phyloP scores from a whole-genome alignment of 2,113 vertebrate species.

The Menura novaehollandiae region DNA sequence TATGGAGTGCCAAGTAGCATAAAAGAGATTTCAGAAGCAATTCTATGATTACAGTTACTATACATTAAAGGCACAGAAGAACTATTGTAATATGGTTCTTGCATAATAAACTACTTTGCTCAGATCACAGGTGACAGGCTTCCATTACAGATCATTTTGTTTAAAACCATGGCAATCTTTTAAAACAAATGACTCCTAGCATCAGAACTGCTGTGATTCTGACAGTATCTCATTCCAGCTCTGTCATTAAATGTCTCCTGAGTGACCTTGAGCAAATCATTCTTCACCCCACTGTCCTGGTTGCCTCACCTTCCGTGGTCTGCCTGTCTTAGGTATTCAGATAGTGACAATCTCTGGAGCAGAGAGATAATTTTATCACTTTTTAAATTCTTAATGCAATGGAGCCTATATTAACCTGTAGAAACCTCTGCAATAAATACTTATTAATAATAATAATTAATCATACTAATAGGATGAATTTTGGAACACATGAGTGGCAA shows the following conservation, averaged over 20 bases:
- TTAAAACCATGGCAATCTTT: constrained; percentile 48
- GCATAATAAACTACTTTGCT: constrained; percentile 57
- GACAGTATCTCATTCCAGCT: neutral
- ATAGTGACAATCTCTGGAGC: neutral
- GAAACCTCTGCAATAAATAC: neutral
- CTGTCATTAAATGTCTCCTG: neutral
- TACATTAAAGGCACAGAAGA: constrained; percentile 46
- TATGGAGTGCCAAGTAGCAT: constrained; percentile 40
- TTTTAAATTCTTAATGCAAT: neutral
- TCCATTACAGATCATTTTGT: constrained; percentile 43
- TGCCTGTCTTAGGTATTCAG: neutral
- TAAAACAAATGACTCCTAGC: constrained; percentile 54
- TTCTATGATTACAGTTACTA: constrained; percentile 49
- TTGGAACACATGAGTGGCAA: neutral
- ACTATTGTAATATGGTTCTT: constrained; percentile 31
- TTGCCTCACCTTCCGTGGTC: neutral
- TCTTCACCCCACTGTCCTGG: neutral
- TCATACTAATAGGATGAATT: neutral
- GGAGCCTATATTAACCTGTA: neutral
- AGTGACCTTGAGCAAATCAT: neutral
- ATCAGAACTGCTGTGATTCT: constrained; percentile 35
- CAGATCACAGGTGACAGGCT: constrained; percentile 37
- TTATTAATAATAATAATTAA: neutral
- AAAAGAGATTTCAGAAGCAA: constrained; percentile 62
- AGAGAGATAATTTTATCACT: neutral